These are phyloP conservation scores for Etheostoma spectabile DNA, from an alignment of 2,113 vertebrate species.

Conservation along the genomic window DNA sequence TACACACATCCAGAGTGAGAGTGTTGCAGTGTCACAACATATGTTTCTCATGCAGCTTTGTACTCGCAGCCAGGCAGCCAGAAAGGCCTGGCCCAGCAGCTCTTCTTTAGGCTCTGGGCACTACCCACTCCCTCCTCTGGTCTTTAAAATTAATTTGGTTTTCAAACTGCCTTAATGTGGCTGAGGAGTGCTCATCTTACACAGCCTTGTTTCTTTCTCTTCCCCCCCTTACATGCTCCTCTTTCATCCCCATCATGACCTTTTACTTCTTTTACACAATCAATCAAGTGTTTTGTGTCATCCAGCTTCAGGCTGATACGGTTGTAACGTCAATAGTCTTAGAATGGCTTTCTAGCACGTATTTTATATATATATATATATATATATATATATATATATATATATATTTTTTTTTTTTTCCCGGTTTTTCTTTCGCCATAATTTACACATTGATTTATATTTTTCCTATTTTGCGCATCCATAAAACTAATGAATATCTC, in stretches of 20 bases:
- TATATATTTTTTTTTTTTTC: conserved; percentile 6
- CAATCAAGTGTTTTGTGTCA: conserved; percentile 20
- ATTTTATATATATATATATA: not conserved
- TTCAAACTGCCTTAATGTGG: conserved; percentile 59
- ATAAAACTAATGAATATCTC: conserved; percentile 45
- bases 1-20: not conserved
- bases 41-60: conserved; percentile 69
- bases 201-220: not conserved
- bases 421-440: conserved; percentile 6
- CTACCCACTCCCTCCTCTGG: conserved; percentile 38
- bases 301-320: conserved; percentile 15
- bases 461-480: conserved; percentile 17
- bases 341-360: not conserved
- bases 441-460: conserved; percentile 4
- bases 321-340: conserved; percentile 12
- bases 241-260: conserved; percentile 29
- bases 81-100: conserved; percentile 29
- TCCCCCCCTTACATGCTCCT: conserved; percentile 1
- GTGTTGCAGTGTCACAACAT: conserved; percentile 54
- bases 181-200: conserved; percentile 62
- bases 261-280: conserved; percentile 38
- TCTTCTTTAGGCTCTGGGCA: conserved; percentile 40
- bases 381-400: not conserved
- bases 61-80: conserved; percentile 38
- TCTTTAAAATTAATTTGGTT: conserved; percentile 63